Percentiles rank a stretch among this genome's conserved stretches.
Evolutionary conservation across 2,888 invertebrate species (phyloP).

Genomic region (Ophioninae sp.): DNA sequence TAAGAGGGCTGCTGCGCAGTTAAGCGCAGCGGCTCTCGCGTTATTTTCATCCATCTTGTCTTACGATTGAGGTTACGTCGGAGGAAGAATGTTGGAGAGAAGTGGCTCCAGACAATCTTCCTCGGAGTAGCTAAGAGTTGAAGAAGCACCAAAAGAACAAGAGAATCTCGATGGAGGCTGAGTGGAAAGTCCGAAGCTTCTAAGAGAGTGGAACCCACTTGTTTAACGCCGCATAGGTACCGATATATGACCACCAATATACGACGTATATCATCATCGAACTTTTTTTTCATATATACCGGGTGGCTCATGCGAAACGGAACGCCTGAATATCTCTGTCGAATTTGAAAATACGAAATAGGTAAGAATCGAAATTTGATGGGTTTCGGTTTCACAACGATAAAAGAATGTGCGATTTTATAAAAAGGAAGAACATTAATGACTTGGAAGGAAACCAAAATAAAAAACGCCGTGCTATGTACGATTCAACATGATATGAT

Average conservation of each 20-base stretch:
- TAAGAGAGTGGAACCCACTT: slow-evolving; percentile 23
- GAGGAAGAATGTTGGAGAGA: slow-evolving; percentile 1
- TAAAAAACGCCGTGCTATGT: too few species aligned
- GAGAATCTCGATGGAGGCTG: slow-evolving; percentile 47
- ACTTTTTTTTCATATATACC: slow-evolving; percentile 10
- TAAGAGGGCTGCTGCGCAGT: background rate
- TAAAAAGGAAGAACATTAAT: too few species aligned
- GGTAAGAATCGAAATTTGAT: too few species aligned
- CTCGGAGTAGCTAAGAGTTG: background rate
- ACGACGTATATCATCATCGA: slow-evolving; percentile 37
- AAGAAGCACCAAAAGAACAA: slow-evolving; percentile 8
- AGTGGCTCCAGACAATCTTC: slow-evolving; percentile 6
- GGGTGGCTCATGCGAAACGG: too few species aligned
- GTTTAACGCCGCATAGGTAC: slow-evolving; percentile 22
- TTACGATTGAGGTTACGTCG: slow-evolving; percentile 1
- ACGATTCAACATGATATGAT: too few species aligned
- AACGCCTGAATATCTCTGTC: too few species aligned
- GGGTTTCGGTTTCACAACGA: too few species aligned
- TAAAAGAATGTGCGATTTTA: too few species aligned
- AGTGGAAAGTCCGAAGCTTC: slow-evolving; percentile 51
- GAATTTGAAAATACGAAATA: too few species aligned
- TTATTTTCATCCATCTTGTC: slow-evolving; percentile 42
- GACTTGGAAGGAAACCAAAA: too few species aligned
- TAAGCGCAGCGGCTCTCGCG: background rate
- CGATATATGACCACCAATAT: slow-evolving; percentile 22